These are phyloP conservation scores for Drosophila koepferae DNA, from an alignment of 2,888 invertebrate genomes.

Conservation along the genomic window DNA sequence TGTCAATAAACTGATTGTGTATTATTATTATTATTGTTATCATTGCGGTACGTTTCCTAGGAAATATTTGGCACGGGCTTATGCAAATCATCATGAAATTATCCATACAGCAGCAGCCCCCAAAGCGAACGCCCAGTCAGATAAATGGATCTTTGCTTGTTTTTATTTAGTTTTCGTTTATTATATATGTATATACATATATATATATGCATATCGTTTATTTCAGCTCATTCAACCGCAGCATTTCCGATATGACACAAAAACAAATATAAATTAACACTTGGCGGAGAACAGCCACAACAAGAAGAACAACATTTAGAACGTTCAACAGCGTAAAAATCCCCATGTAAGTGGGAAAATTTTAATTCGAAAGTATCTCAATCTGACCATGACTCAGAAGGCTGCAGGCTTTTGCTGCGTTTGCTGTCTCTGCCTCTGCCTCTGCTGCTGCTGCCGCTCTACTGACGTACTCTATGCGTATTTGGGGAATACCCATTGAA, in stretches of 20 bases:
- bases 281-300: slow-evolving; percentile 17
- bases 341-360: slow-evolving; percentile 77
- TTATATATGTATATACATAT: not conserved
- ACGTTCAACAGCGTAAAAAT: slow-evolving; percentile 61
- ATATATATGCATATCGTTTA: not conserved
- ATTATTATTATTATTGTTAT: slow-evolving; percentile 7
- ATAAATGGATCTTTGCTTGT: not conserved
- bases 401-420: slow-evolving; percentile 17
- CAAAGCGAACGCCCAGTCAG: slow-evolving; percentile 5
- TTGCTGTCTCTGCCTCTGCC: slow-evolving; percentile 1
- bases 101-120: slow-evolving; percentile 7
- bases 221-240: slow-evolving; percentile 45
- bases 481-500: slow-evolving; percentile 63
- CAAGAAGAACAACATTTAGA: slow-evolving; percentile 49
- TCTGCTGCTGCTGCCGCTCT: not conserved
- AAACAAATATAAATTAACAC: slow-evolving; percentile 47
- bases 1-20: slow-evolving; percentile 11
- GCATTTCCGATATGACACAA: slow-evolving; percentile 64
- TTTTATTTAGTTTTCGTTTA: slow-evolving; percentile 8
- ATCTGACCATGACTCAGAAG: slow-evolving; percentile 72
- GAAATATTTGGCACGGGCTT: slow-evolving; percentile 57
- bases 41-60: slow-evolving; percentile 61
- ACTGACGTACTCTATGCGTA: slow-evolving; percentile 56
- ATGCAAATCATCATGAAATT: slow-evolving; percentile 66
- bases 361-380: slow-evolving; percentile 65